Evolutionary conservation across 1,140 invertebrate genomes (phyloP).

Genomic region (Microplitis demolitor): DNA sequence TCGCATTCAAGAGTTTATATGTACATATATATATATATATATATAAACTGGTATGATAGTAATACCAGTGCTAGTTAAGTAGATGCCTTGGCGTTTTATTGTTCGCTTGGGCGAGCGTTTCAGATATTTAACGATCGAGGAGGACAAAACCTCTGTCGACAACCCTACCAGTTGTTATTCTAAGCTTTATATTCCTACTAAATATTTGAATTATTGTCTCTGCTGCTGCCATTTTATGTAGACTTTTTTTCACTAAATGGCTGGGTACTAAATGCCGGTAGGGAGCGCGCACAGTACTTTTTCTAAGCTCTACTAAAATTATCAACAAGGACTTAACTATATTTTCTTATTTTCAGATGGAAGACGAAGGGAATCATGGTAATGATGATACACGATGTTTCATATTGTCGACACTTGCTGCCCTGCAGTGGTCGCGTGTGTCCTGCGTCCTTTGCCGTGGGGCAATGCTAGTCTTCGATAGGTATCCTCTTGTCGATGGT

Average conservation of each 20-base stretch:
- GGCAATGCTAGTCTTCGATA: conserved; percentile 90
- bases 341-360: conserved; percentile 74
- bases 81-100: neutral
- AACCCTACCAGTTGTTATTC: conserved; percentile 29
- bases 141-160: conserved; percentile 49
- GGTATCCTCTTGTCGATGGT: conserved; percentile 95
- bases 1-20: too few species aligned
- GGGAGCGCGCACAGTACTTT: too few species aligned
- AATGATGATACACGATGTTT: conserved; percentile 96
- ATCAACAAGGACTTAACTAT: conserved; percentile 7
- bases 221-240: neutral
- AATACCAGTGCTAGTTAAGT: too few species aligned
- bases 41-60: too few species aligned
- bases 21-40: too few species aligned
- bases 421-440: conserved; percentile 80
- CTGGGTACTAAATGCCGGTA: too few species aligned
- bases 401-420: conserved; percentile 87
- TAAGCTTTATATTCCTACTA: conserved; percentile 23
- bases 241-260: too few species aligned
- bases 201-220: conserved; percentile 34
- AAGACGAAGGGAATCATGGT: conserved; percentile 95
- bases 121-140: conserved; percentile 50
- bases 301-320: too few species aligned
- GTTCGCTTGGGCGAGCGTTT: neutral
- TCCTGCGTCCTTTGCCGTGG: conserved; percentile 88